Evolutionary conservation across 2,113 vertebrate genomes (phyloP), one percentile per base, ranked within the genome.

Genomic region (Sorex araneus): DNA sequence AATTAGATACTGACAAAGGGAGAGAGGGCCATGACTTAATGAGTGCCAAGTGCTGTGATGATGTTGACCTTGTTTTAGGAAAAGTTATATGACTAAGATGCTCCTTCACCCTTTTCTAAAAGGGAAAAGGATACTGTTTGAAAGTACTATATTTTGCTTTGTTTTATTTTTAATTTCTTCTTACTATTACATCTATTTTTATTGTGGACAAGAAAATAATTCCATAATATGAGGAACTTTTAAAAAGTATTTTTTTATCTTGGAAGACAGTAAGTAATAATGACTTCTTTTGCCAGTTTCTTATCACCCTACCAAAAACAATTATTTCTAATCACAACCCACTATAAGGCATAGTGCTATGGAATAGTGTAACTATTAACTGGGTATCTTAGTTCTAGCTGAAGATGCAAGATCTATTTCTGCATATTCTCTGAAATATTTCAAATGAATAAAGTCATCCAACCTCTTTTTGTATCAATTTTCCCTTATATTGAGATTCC

Each of bases 41-140:
- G 57, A 87, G 25, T 32, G 18, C n/a, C 15, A 60, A 27, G 23
- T 40, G 36, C 28, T 64, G 70, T 76, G 82, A 40, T 78, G 78
- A 84, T 63, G 28, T 77, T 73, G 34, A 84, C 54, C 77, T 60
- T 81, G n/a, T 80, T 93, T 66, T 64, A 95, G 75, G 71, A 63
- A 85, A 76, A 95, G 76, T 36, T 71, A 66, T 8, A 75, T 50
- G 28, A 6, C 4, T 57, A 30, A 84, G 32, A 87, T 77, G 8
- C 18, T 66, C 27, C 84, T 43, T 54, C 63, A 43, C 3, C 19
- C 40, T 87, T 73, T 90, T 90, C 47, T 83, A 92, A 83, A 13
- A 5, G 43, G 27, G 12, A 45, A 34, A 74, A 71, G 74, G 6
- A 23, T 2, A 30, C 4, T 70, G 10, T 87, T 66, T 80, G 32